A percentile compares a stretch with the other conserved stretches of the same genome.
These are phyloP conservation scores for Caenorhabditis sp. DNA, from an alignment of 2,888 invertebrate genomes.

Conservation along the genomic window DNA sequence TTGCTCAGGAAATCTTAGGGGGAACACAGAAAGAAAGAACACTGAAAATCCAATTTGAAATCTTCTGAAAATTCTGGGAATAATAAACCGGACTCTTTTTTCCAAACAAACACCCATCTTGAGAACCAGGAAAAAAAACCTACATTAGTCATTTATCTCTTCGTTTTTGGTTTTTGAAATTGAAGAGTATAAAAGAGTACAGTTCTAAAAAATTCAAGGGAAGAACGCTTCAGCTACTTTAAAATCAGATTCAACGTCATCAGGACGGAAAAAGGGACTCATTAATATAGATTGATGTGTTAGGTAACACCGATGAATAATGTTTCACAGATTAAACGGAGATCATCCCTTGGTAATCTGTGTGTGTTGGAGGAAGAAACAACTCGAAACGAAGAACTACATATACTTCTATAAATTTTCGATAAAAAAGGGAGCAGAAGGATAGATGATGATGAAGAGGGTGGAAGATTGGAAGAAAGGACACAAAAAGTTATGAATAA, in stretches of 20 bases:
- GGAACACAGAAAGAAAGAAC: background rate
- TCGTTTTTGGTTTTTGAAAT: too few relatives aligned
- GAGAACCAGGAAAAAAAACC: background rate
- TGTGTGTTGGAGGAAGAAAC: background rate
- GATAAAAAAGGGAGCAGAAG: background rate
- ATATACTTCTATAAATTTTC: slow-evolving; percentile 3
- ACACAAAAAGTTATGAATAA: slow-evolving; percentile 50
- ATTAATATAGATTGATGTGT: slow-evolving; percentile 26
- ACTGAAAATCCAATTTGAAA: background rate
- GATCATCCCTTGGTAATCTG: slow-evolving; percentile 47
- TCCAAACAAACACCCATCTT: background rate
- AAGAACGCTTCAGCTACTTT: too few relatives aligned
- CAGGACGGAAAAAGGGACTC: slow-evolving; percentile 1
- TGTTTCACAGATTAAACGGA: slow-evolving; percentile 59
- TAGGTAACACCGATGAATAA: slow-evolving; percentile 31
- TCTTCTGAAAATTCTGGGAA: background rate
- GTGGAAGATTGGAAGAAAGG: slow-evolving; percentile 19
- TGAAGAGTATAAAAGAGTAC: too few relatives aligned
- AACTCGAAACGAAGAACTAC: slow-evolving; percentile 10
- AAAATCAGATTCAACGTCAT: slow-evolving; percentile 42
- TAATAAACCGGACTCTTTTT: background rate
- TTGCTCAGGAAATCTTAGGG: background rate
- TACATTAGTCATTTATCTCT: background rate
- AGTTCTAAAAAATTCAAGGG: too few relatives aligned
- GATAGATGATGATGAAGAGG: slow-evolving; percentile 15